Evolutionary conservation across 2,113 vertebrate genomes (phyloP), one percentile per base, ranked within the genome.

Genomic region (Sprattus sprattus): DNA sequence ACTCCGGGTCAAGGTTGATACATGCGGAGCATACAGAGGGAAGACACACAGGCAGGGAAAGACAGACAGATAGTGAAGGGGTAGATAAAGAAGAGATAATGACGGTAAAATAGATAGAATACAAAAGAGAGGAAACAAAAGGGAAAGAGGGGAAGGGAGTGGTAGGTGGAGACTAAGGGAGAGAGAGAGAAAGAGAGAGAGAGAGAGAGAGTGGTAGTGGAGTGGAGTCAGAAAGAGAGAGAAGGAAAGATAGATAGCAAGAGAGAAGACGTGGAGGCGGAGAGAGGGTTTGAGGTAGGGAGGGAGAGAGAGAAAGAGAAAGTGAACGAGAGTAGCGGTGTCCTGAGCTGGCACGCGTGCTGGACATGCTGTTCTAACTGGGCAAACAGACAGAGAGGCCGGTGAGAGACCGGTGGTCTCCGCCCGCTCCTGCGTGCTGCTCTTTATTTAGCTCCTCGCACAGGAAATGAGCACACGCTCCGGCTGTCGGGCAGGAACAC

Each of bases 1-100:
- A 67, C 52, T 85, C 6, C 86, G 88, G 81, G 88, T 91, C 67
- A 90, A 89, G 82, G 86, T 89, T 88, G 89, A 86, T 45, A 83
- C 67, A 86, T 81, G 82, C 78, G 57, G 6, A 64, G 57, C 20
- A 86, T 39, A 81, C 16, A n/a, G 25, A 52, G 60, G 3, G 67
- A 46, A 60, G n/a, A n/a, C n/a, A n/a, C n/a, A n/a, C n/a, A n/a
- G n/a, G n/a, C n/a, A n/a, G n/a, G n/a, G n/a, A n/a, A 44, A 28
- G 85, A 47, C 78, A 83, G 75, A 7, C 22, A 81, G 85, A 54
- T 15, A 54, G 16, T 18, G 52, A 54, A 16, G 3, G 16, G 11
- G 16, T 16, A 54, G 15, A 54, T 5, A 16, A 3, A 54, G 52
- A 18, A 15, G 16, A 54, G 13, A 15, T 52, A 10, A 39, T 39